Conservation (phyloP, 2,888 invertebrate species). For the Pseudococcus jackbeardsleyi region DNA sequence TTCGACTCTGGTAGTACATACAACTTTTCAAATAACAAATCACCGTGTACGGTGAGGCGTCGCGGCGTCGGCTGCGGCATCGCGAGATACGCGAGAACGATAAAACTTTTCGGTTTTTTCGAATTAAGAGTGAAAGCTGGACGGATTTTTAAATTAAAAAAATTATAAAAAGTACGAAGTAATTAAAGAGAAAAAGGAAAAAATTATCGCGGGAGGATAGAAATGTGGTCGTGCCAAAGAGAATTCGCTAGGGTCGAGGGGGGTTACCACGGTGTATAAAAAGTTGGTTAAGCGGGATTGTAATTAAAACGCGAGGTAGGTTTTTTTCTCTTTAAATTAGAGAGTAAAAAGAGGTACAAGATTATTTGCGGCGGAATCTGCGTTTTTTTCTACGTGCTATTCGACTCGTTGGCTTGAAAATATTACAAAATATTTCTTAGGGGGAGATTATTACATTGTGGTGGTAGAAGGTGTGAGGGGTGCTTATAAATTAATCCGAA, state of each 20-base stretch:
- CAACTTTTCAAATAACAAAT: slow-evolving; percentile 36
- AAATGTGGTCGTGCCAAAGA: background rate
- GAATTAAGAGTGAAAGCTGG: slow-evolving; percentile 37
- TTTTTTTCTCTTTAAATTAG: background rate
- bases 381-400: background rate
- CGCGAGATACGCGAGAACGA: background rate
- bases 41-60: background rate
- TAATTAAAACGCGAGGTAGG: slow-evolving; percentile 12
- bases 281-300: slow-evolving; percentile 18
- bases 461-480: background rate
- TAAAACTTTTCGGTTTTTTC: background rate
- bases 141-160: slow-evolving; percentile 40
- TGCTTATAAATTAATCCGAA: background rate
- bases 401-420: background rate
- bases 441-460: background rate
- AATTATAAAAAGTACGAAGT: slow-evolving; percentile 39
- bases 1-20: background rate
- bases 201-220: background rate
- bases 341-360: background rate
- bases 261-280: background rate
- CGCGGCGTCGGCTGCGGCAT: background rate
- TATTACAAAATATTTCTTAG: slow-evolving; percentile 23
- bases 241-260: background rate
- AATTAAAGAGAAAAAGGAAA: background rate
- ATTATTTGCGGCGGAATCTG: background rate